A percentile compares a stretch with the other conserved stretches of the same genome.
These are phyloP conservation scores for Slavum lentiscoides DNA, from an alignment of 2,888 invertebrate species.

Conservation along the genomic window DNA sequence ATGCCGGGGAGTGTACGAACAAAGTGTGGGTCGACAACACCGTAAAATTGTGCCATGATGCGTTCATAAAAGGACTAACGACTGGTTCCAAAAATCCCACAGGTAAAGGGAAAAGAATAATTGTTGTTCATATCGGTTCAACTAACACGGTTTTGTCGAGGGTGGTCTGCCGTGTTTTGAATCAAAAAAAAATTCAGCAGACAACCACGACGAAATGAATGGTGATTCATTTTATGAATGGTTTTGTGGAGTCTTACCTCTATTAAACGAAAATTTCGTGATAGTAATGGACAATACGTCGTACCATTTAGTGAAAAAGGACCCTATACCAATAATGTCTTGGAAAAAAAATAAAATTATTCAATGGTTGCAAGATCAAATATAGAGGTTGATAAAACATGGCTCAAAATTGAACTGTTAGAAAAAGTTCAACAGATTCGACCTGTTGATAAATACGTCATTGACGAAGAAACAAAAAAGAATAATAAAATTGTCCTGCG, in stretches of 20 bases:
- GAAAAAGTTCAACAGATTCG: background rate
- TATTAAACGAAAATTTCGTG: background rate
- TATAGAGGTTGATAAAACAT: background rate
- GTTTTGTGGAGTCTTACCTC: background rate
- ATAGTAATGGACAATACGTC: background rate
- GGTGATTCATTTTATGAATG: background rate
- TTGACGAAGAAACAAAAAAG: conserved; percentile 9
- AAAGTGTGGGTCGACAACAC: too few species aligned
- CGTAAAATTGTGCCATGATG: too few species aligned
- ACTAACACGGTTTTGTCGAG: background rate
- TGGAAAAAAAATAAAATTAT: background rate
- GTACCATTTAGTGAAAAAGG: background rate
- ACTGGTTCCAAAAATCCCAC: too few species aligned
- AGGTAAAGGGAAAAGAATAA: background rate
- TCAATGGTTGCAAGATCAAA: background rate
- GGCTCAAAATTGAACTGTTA: background rate
- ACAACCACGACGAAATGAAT: background rate
- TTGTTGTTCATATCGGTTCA: background rate
- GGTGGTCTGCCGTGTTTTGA: background rate
- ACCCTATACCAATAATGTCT: background rate
- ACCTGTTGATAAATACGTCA: conserved; percentile 12
- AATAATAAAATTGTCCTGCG: conserved; percentile 44
- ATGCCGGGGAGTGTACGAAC: too few species aligned
- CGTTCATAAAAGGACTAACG: too few species aligned
- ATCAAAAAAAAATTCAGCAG: background rate